These are phyloP conservation scores for Drosophila albomicans DNA, from an alignment of 1,140 invertebrate genomes.

Conservation along the genomic window DNA sequence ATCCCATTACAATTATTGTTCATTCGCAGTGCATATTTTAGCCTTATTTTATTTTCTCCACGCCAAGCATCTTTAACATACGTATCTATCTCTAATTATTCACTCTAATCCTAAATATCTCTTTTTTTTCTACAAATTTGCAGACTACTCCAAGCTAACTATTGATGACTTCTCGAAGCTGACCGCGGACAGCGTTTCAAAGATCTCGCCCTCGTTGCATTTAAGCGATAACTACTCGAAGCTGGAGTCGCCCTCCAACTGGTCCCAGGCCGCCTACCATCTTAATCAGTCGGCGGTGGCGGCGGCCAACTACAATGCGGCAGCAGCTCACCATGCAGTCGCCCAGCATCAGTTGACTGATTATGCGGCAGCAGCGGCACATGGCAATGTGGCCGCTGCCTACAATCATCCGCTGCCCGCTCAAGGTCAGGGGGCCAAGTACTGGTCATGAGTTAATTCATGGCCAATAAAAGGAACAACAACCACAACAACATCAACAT, in stretches of 20 bases:
- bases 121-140: background rate
- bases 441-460: constrained; percentile 72
- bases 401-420: constrained; percentile 79
- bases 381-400: constrained; percentile 72
- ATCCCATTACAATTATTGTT: no score
- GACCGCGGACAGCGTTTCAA: constrained; percentile 85
- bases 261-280: constrained; percentile 83
- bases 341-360: constrained; percentile 74
- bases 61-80: no score
- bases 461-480: background rate
- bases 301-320: constrained; percentile 78
- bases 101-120: no score
- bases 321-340: constrained; percentile 67
- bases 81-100: no score
- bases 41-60: no score
- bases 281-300: constrained; percentile 79
- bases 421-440: constrained; percentile 77
- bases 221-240: constrained; percentile 82
- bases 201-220: constrained; percentile 84
- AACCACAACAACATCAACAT: background rate
- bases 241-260: constrained; percentile 82
- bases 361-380: constrained; percentile 74
- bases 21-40: no score
- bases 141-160: constrained; percentile 85
- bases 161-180: constrained; percentile 86